phyloP scores from a whole-genome alignment of 1,140 invertebrate species.

The Formica exsecta region DNA sequence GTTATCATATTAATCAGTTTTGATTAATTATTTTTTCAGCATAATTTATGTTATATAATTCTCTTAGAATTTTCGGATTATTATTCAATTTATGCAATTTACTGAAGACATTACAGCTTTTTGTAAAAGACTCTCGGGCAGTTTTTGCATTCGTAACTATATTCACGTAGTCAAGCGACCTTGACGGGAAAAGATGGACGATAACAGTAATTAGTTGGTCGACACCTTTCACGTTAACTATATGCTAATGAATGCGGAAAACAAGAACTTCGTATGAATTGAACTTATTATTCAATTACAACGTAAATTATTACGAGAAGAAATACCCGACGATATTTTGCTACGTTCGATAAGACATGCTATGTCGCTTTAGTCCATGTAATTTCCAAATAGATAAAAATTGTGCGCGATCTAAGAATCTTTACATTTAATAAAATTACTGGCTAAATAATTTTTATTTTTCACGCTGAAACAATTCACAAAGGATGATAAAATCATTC shows the following conservation, averaged over 20 bases:
- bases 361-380: background rate
- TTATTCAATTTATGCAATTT: background rate
- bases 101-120: background rate
- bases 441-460: too few relatives aligned
- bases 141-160: conserved; percentile 39
- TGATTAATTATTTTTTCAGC: background rate
- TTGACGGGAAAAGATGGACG: conserved; percentile 41
- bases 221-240: conserved; percentile 43
- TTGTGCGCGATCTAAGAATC: background rate
- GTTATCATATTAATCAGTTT: background rate
- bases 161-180: conserved; percentile 44
- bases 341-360: background rate
- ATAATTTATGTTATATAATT: background rate
- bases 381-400: background rate
- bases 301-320: conserved; percentile 28
- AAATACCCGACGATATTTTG: conserved; percentile 1
- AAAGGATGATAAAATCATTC: background rate
- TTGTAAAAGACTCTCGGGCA: background rate
- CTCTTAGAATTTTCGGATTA: background rate
- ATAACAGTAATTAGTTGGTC: conserved; percentile 44
- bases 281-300: conserved; percentile 28
- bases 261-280: conserved; percentile 7
- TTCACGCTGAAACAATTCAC: background rate
- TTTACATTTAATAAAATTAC: background rate
- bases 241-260: conserved; percentile 48